These are phyloP conservation scores for Hyphantria cunea DNA, from an alignment of 1,140 invertebrate species.

Conservation along the genomic window DNA sequence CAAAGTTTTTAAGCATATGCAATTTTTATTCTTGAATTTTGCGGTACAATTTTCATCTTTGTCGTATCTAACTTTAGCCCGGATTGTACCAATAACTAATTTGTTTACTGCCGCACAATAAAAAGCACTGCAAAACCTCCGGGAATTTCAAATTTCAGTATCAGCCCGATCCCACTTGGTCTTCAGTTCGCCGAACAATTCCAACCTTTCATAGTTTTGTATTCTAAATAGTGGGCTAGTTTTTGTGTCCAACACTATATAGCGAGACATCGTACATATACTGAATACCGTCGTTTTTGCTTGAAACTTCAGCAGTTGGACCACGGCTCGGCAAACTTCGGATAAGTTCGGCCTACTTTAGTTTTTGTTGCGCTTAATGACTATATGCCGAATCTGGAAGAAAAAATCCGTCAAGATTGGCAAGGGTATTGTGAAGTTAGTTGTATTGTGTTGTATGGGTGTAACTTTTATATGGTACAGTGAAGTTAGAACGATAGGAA, in stretches of 20 bases:
- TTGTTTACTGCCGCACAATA: no score
- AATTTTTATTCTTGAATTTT: no score
- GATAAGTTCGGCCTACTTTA: conserved; percentile 14
- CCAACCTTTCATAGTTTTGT: background rate
- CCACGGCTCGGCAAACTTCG: conserved; percentile 9
- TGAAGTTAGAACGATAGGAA: background rate
- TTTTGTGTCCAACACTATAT: background rate
- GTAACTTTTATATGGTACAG: background rate
- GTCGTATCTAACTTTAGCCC: no score
- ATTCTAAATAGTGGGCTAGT: background rate
- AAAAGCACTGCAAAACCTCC: no score
- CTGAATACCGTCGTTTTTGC: conserved; percentile 11
- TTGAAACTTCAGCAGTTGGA: background rate
- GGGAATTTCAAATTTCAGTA: no score
- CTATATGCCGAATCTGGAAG: conserved; percentile 2
- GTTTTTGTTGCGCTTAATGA: conserved; percentile 27
- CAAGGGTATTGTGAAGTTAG: conserved; percentile 4
- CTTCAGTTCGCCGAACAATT: no score
- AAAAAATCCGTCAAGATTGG: conserved; percentile 19
- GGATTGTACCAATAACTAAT: no score
- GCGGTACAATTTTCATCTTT: no score
- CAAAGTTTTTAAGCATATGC: no score
- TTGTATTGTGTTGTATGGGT: conserved; percentile 7
- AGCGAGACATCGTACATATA: background rate
- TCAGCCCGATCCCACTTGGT: no score